Percentiles rank a stretch among this genome's conserved stretches.
Evolutionary conservation across 2,797 vertebrate genomes (phyloP).

Genomic region (Pseudochirops corinnae): DNA sequence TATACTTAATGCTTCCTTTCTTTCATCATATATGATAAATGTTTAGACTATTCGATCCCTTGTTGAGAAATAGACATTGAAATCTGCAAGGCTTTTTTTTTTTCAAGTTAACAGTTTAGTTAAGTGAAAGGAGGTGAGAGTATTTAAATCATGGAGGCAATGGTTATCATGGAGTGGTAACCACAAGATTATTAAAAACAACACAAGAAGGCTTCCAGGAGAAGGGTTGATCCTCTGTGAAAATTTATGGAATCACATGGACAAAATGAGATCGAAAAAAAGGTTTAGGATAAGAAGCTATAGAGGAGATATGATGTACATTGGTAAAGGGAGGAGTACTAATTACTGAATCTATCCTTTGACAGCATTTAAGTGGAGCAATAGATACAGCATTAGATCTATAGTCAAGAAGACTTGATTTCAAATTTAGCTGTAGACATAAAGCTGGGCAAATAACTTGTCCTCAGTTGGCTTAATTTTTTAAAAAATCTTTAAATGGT

Average conservation of each 20-base stretch:
- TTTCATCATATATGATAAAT: background rate
- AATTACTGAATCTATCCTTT: background rate
- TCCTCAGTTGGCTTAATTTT: background rate
- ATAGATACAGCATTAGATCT: background rate
- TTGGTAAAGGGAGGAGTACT: background rate
- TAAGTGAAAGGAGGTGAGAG: background rate
- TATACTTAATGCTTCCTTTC: background rate
- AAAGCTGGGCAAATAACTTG: background rate
- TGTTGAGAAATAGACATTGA: constrained; percentile 10
- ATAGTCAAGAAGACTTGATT: background rate
- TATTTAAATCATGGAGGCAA: constrained; percentile 24
- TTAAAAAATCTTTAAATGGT: background rate
- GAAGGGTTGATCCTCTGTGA: background rate
- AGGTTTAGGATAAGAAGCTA: background rate
- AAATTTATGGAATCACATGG: background rate
- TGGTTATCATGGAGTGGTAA: background rate
- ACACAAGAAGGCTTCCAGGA: background rate
- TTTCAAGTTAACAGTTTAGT: background rate
- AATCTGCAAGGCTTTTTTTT: background rate
- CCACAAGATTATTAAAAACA: background rate
- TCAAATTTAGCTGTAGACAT: background rate
- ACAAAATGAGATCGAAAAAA: background rate
- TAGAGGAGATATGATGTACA: background rate
- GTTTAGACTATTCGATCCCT: background rate
- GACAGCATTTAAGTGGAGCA: background rate